phyloP scores from a whole-genome alignment of 2,797 vertebrate genomes.

The Macropodus opercularis region DNA sequence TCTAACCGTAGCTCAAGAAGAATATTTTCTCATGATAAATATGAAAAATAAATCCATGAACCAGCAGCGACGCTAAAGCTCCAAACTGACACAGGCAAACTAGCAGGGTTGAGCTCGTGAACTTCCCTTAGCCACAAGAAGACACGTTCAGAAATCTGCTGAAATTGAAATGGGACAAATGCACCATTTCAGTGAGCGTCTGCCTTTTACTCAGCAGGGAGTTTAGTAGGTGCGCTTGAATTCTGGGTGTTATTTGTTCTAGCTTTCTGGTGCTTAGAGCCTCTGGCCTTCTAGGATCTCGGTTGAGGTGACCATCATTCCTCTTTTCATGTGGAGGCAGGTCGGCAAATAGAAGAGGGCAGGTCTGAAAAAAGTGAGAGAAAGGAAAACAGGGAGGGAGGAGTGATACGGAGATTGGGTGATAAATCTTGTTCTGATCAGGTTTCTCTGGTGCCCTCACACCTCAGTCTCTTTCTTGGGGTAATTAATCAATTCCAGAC shows the following conservation, averaged over 20 bases:
- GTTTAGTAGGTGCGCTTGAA: too few relatives aligned
- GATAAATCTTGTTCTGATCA: slow-evolving; percentile 83
- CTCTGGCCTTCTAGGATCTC: not conserved
- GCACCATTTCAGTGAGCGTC: too few relatives aligned
- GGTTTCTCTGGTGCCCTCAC: slow-evolving; percentile 77
- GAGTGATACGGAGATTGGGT: slow-evolving; percentile 73
- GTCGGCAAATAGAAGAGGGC: slow-evolving; percentile 43
- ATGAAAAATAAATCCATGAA: not conserved
- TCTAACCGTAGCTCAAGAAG: too few relatives aligned
- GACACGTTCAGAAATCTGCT: too few relatives aligned
- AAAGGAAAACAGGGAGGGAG: slow-evolving; percentile 56
- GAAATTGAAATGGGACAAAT: too few relatives aligned
- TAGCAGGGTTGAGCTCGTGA: not conserved
- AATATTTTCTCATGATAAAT: too few relatives aligned
- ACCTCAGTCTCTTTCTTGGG: slow-evolving; percentile 78
- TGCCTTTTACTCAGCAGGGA: too few relatives aligned
- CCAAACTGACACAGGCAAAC: not conserved
- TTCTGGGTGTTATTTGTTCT: too few relatives aligned
- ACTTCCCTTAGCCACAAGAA: too few relatives aligned
- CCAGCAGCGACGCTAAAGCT: not conserved
- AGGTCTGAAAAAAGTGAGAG: slow-evolving; percentile 31
- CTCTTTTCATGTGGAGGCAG: slow-evolving; percentile 6
- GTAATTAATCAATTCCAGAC: slow-evolving; percentile 84
- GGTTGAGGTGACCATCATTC: not conserved
- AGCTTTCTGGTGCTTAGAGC: too few relatives aligned